Percentiles rank a stretch among this genome's conserved stretches.
phyloP scores from a whole-genome alignment of 2,113 vertebrate species.

The Rhinolophus sinicus region DNA sequence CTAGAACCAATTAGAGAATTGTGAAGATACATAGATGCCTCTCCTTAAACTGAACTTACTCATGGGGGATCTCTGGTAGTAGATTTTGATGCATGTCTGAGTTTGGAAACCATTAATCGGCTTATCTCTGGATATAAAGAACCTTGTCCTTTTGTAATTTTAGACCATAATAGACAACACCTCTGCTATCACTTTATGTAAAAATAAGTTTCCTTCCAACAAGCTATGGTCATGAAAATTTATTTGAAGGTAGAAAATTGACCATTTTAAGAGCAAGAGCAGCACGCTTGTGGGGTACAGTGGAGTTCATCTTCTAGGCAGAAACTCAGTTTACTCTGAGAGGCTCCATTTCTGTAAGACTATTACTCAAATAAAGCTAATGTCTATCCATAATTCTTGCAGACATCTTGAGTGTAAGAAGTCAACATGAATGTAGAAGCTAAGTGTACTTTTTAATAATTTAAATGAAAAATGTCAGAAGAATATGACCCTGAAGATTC shows the following conservation, averaged over 20 bases:
- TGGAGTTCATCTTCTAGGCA: neutral
- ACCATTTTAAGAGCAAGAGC: neutral
- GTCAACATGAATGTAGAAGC: neutral
- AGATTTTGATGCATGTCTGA: neutral
- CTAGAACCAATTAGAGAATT: neutral
- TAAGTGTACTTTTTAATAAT: constrained; percentile 29
- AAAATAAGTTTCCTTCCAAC: neutral
- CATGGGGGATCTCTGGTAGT: neutral
- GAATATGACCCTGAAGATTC: neutral
- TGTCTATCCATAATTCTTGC: neutral
- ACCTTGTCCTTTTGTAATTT: neutral
- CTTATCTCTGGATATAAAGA: neutral
- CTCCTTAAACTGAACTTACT: neutral
- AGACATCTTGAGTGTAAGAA: neutral
- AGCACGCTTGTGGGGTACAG: neutral
- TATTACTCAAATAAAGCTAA: neutral
- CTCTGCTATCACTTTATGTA: neutral
- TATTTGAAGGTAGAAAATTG: neutral
- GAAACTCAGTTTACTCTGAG: neutral
- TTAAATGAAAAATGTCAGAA: constrained; percentile 28
- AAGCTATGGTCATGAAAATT: neutral
- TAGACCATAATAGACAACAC: neutral
- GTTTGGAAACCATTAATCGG: neutral
- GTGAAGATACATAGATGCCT: neutral
- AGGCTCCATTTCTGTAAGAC: neutral